Conservation (phyloP, 2,113 vertebrate genomes). For the Onychorhynchus coronatus region DNA sequence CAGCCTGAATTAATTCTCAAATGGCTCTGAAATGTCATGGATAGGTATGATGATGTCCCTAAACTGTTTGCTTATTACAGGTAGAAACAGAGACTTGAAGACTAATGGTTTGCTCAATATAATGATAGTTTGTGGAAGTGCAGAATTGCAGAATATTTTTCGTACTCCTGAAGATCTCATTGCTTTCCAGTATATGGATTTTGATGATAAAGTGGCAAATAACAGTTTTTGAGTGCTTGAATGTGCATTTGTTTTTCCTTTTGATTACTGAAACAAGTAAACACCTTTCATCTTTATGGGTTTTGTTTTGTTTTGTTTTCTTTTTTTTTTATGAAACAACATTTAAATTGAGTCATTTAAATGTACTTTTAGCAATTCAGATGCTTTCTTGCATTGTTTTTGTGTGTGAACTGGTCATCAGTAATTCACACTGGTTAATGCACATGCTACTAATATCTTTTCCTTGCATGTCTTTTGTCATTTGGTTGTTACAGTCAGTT, state of each 20-base stretch:
- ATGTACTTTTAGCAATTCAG: not conserved
- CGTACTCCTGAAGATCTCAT: not conserved
- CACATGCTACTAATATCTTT: not conserved
- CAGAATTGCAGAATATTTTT: not conserved
- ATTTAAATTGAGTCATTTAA: not conserved
- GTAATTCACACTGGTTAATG: not conserved
- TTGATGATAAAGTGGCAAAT: not conserved
- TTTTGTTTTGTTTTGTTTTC: not conserved
- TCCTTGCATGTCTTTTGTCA: not conserved
- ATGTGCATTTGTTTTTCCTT: not conserved
- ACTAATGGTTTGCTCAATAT: not conserved
- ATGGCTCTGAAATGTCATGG: not conserved
- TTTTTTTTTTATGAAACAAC: not conserved
- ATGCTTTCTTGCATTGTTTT: not conserved
- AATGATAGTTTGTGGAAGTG: not conserved
- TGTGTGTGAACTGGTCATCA: not conserved
- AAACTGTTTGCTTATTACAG: not conserved
- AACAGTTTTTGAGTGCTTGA: not conserved
- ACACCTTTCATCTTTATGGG: not conserved
- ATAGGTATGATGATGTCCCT: not conserved
- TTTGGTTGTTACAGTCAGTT: not conserved
- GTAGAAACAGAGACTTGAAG: not conserved
- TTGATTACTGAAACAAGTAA: not conserved
- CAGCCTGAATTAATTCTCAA: not conserved
- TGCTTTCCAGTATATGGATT: not conserved